Base-by-base conservation (phyloP, 2,113 vertebrate genomes). In the Catagonus wagneri region DNA sequence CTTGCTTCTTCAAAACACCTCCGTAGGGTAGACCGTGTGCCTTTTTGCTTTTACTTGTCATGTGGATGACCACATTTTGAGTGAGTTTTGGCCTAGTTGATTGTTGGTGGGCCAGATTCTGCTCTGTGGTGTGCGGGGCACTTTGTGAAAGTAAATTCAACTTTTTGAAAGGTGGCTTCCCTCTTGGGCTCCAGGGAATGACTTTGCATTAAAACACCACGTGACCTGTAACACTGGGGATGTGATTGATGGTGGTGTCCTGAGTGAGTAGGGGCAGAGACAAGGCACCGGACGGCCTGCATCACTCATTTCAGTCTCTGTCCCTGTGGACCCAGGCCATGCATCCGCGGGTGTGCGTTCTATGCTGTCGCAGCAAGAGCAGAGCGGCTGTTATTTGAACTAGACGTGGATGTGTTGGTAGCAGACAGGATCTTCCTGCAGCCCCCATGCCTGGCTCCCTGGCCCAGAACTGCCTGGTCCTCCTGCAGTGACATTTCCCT, bases 51-150 rank as follows among this genome's bases (percentile, higher is more conserved):
- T 14, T 63, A 23, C 44, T 83, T 1, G 20, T 60, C 69, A 34
- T 52, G 20, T 29, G 32, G 15, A 63, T 25, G 44, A n/a, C 6
- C 66, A 11, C 8, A 0, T 81, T 69, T 71, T 52, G 50, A 22
- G 2, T 12, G 25, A 19, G 34, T 50, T 78, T 69, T 14, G 7
- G 32, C n/a, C 23, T 61, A 12, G 34, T 2, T 15, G 17, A 25
- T 34, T 23, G 2, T 54, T 20, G 68, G 12, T 11, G 58, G 75
- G 29, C n/a, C 23, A 19, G 10, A 7, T 27, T 4, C 14, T 7
- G 0, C 25, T 32, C 29, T 14, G 3, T 6, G 15, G 72, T 23
- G 2, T 14, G 1, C 22, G 36, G 1, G 11, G 22, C 19, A 7
- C 25, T 11, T 1, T 32, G 36, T 2, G 69, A 13, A 68, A 74